phyloP scores from a whole-genome alignment of 2,888 invertebrate species.

The Lochmaea crataegi region DNA sequence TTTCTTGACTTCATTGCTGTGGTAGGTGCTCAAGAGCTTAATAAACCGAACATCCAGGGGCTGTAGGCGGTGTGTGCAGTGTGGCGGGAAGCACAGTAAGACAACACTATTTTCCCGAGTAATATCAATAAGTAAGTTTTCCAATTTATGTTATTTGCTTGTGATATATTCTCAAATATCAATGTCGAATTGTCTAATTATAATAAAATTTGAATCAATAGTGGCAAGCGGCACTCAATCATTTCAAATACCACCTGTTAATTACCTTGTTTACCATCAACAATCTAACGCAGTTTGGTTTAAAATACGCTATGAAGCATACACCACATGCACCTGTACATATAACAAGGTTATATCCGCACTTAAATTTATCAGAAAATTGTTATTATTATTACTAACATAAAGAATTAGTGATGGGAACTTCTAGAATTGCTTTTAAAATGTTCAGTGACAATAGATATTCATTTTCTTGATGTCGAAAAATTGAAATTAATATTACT shows the following conservation, averaged over 20 bases:
- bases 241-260: conserved; percentile 3
- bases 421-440: neutral
- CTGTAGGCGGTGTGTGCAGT: no score
- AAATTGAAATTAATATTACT: neutral
- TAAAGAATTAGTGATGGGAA: neutral
- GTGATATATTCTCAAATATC: neutral
- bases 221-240: neutral
- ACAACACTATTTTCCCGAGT: no score
- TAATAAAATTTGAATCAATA: neutral
- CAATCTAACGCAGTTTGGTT: neutral
- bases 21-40: no score
- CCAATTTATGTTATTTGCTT: neutral
- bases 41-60: no score
- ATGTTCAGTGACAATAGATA: neutral
- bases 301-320: neutral
- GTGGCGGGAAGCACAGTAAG: no score
- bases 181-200: neutral
- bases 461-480: neutral
- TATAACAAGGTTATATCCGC: neutral
- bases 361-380: conserved; percentile 3
- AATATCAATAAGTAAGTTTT: no score
- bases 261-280: neutral
- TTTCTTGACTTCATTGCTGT: no score
- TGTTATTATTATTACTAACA: neutral
- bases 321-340: neutral